Evolutionary conservation across 2,797 vertebrate species (phyloP), one percentile per base, ranked within the genome.

Genomic region (Syngnathus rostellatus): DNA sequence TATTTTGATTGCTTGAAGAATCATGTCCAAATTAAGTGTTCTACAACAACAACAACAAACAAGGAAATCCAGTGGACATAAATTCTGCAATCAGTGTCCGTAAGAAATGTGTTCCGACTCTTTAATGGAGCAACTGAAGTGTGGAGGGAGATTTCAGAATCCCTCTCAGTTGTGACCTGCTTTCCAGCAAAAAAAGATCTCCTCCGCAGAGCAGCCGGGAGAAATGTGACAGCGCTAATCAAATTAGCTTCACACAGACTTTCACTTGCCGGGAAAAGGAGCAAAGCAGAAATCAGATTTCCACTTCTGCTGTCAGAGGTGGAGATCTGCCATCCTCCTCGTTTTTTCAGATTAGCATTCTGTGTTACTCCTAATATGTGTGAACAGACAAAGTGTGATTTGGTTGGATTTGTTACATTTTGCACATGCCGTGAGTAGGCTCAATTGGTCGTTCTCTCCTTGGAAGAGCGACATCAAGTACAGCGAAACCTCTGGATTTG

Each of bases 101-200:
- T 2, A 69, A 68, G 67, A 80, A 73, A 74, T 78, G 72, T 75
- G 46, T 64, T 70, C 68, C 71, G 12, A 40, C 73, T 68, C 71
- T 77, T 73, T 68, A 79, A 77, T 68, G 70, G 73, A 84, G 81
- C 84, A 84, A 81, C 81, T 78, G 79, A 78, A 55, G 68, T 69
- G 79, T 74, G 77, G 75, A 77, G 78, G 75, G 38, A 50, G 46
- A 50, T 37, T 48, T 48, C 25, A 80, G 82, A 81, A 79, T 53
- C 74, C 72, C 74, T 78, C 81, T 83, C 70, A 62, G 72, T 81
- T 77, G 69, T 87, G 83, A 87, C 85, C 86, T 87, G 85, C 78
- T 88, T 87, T 80, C 73, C 70, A 70, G 62, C 67, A 62, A 77
- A 77, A 83, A 73, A 76, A 83, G 72, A 76, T 83, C 74, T 72